Evolutionary conservation across 2,113 vertebrate genomes (phyloP).

Genomic region (Crotophaga sulcirostris): DNA sequence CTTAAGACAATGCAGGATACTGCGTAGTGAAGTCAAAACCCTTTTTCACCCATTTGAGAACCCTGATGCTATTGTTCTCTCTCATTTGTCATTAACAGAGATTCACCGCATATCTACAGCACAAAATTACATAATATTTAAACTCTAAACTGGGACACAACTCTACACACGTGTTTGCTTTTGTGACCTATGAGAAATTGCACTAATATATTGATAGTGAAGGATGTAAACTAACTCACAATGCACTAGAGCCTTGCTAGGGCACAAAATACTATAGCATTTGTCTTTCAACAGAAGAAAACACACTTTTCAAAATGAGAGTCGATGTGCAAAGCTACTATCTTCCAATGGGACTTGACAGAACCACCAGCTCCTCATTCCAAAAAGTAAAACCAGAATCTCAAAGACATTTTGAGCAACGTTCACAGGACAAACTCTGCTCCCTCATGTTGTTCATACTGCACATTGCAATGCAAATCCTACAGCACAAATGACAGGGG

Average conservation of each 20-base stretch:
- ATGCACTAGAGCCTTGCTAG: not conserved
- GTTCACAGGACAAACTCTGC: not conserved
- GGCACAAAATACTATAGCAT: not conserved
- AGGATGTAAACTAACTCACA: not conserved
- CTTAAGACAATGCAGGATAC: not conserved
- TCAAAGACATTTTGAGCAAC: not conserved
- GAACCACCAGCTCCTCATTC: not conserved
- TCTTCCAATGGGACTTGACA: not conserved
- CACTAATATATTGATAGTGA: not conserved
- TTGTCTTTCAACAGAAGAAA: not conserved
- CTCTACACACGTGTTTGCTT: fast-evolving
- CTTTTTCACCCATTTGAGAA: not conserved
- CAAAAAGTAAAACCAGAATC: not conserved
- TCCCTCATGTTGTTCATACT: not conserved
- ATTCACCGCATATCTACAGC: not conserved
- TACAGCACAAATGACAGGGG: not conserved
- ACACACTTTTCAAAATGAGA: not conserved
- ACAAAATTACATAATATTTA: not conserved
- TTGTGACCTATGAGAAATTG: not conserved
- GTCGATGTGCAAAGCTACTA: not conserved
- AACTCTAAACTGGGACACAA: not conserved
- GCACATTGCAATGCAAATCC: not conserved
- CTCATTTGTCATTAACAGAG: not conserved
- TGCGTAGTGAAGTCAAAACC: not conserved
- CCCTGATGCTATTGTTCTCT: not conserved